phyloP scores from a whole-genome alignment of 2,797 vertebrate genomes.

The Oryzias sinensis region DNA sequence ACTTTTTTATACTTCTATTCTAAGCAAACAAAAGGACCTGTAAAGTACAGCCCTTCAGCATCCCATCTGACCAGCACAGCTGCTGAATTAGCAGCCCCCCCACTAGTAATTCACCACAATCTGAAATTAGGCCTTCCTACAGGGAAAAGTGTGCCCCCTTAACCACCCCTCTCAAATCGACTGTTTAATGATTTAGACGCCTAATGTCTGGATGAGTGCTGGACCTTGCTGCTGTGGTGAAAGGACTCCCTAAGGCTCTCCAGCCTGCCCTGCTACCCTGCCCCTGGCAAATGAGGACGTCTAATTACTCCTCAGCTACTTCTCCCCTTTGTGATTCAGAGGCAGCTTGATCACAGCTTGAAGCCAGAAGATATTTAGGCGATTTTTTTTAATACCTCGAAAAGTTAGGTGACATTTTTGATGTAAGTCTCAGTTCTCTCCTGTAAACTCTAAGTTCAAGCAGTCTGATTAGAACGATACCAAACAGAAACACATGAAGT shows the following conservation, averaged over 20 bases:
- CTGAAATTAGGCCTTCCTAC: constrained; percentile 47
- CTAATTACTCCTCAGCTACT: constrained; percentile 59
- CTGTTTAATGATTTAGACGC: constrained; percentile 57
- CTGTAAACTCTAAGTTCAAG: too few relatives aligned
- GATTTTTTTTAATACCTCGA: too few relatives aligned
- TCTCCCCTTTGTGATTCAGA: constrained; percentile 34
- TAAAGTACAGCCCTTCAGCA: constrained; percentile 41
- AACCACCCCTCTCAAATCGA: constrained; percentile 40
- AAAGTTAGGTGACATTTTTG: too few relatives aligned
- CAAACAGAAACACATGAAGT: too few relatives aligned
- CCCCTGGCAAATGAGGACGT: constrained; percentile 26
- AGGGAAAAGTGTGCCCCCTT: constrained; percentile 31
- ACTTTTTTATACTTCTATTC: constrained; percentile 13
- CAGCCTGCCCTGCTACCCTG: constrained; percentile 2
- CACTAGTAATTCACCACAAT: constrained; percentile 32
- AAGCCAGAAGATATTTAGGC: neutral
- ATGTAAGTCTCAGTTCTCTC: too few relatives aligned
- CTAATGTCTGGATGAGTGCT: constrained; percentile 47
- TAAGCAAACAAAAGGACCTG: constrained; percentile 12
- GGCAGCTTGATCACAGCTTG: constrained; percentile 5
- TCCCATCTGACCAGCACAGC: constrained; percentile 42
- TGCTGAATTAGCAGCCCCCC: constrained; percentile 58
- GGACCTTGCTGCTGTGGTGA: constrained; percentile 40
- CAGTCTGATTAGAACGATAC: too few relatives aligned
- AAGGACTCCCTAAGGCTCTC: constrained; percentile 31